Percentiles rank a stretch among this genome's conserved stretches.
phyloP scores from a whole-genome alignment of 2,113 vertebrate species.

The Microcebus griseorufus region DNA sequence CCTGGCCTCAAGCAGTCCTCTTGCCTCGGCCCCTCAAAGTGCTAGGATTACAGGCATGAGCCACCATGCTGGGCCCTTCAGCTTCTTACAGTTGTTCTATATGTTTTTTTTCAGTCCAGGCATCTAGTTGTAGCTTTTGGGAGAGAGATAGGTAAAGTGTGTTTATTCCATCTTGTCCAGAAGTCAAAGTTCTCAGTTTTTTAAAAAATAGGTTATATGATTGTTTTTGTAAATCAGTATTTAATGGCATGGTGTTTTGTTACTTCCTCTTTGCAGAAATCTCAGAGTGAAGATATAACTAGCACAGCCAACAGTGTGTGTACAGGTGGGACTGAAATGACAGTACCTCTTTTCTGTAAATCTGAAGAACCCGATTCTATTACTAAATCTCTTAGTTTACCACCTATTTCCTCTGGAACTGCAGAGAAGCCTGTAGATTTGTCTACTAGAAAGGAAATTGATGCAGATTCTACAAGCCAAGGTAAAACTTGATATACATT shows the following conservation, averaged over 20 bases:
- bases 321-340: conserved; percentile 35
- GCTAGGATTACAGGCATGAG: no score
- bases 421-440: conserved; percentile 91
- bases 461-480: conserved; percentile 79
- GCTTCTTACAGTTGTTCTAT: neutral
- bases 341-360: neutral
- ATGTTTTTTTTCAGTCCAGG: neutral
- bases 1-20: no score
- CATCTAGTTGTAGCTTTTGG: neutral
- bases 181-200: neutral
- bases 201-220: neutral
- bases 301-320: conserved; percentile 56
- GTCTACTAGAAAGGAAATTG: conserved; percentile 88
- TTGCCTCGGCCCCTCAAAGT: no score
- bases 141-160: neutral
- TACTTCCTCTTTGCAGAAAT: conserved; percentile 65
- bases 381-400: conserved; percentile 19
- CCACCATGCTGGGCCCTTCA: neutral
- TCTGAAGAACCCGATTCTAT: conserved; percentile 74
- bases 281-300: conserved; percentile 55
- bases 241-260: conserved; percentile 13
- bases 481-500: conserved; percentile 76
- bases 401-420: conserved; percentile 53
- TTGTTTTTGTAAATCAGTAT: neutral
- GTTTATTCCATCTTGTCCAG: neutral